A percentile compares a stretch with the other conserved stretches of the same genome.
phyloP scores from a whole-genome alignment of 2,888 invertebrate species.

The Malachius bipustulatus region DNA sequence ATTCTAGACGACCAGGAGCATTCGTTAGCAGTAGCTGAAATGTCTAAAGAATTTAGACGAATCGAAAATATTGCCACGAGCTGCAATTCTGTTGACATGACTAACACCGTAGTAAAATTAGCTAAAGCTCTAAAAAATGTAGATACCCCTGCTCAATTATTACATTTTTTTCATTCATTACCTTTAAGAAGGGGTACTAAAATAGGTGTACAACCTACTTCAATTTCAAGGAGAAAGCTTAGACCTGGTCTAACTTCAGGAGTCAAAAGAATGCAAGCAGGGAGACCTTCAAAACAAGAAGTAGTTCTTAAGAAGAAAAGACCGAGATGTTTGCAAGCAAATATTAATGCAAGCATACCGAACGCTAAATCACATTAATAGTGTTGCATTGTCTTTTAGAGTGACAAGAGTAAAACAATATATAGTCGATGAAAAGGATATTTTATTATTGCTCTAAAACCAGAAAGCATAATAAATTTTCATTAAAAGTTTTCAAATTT shows the following conservation, averaged over 20 bases:
- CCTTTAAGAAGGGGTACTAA: constrained; percentile 2
- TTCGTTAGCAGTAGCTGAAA: constrained; percentile 1
- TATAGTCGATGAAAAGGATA: too few relatives aligned
- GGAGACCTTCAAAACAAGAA: constrained; percentile 3
- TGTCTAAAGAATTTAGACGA: constrained; percentile 2
- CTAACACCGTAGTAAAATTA: neutral
- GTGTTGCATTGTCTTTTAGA: too few relatives aligned
- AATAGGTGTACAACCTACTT: constrained; percentile 2
- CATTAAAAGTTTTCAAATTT: too few relatives aligned
- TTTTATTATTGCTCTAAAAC: too few relatives aligned
- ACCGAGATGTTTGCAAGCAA: too few relatives aligned
- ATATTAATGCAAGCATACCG: too few relatives aligned
- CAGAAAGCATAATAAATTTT: too few relatives aligned
- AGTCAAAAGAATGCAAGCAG: constrained; percentile 2
- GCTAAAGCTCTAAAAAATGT: neutral
- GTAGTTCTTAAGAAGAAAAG: too few relatives aligned
- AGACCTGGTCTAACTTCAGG: constrained; percentile 3
- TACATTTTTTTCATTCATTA: constrained; percentile 3
- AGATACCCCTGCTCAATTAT: neutral
- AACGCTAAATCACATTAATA: too few relatives aligned
- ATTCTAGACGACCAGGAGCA: neutral
- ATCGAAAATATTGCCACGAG: neutral
- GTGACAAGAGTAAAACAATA: too few relatives aligned
- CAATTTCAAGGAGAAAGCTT: neutral
- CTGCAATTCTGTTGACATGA: constrained; percentile 2